Percentiles rank a stretch among this genome's conserved stretches.
These are phyloP conservation scores for Phalacrocorax carbo DNA, from an alignment of 2,113 vertebrate genomes.

Conservation along the genomic window DNA sequence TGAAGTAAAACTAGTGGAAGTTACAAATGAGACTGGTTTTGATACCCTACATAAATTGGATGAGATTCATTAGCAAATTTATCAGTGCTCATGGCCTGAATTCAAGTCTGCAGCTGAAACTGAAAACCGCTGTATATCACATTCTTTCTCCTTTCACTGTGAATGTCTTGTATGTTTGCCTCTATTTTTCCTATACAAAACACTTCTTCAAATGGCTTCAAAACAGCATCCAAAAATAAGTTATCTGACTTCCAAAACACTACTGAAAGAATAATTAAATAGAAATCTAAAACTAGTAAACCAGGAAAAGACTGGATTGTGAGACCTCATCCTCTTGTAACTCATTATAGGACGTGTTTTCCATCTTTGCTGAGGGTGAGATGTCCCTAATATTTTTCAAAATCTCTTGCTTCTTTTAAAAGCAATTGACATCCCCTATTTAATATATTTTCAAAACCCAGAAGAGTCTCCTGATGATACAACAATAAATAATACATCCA, in stretches of 20 bases:
- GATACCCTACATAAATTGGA: background rate
- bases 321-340: background rate
- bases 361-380: background rate
- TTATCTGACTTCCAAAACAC: background rate
- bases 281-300: background rate
- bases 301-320: background rate
- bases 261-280: background rate
- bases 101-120: background rate
- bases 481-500: background rate
- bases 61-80: background rate
- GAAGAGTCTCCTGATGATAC: background rate
- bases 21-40: background rate
- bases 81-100: background rate
- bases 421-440: background rate
- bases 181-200: background rate
- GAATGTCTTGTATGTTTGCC: background rate
- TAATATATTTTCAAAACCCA: background rate
- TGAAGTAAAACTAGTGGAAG: background rate
- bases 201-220: background rate
- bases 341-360: background rate
- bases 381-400: background rate
- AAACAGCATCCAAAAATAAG: background rate
- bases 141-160: background rate
- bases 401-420: background rate
- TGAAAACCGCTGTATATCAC: background rate